These are phyloP conservation scores for Heterotilapia buettikoferi DNA, from an alignment of 2,113 vertebrate genomes.

Conservation along the genomic window DNA sequence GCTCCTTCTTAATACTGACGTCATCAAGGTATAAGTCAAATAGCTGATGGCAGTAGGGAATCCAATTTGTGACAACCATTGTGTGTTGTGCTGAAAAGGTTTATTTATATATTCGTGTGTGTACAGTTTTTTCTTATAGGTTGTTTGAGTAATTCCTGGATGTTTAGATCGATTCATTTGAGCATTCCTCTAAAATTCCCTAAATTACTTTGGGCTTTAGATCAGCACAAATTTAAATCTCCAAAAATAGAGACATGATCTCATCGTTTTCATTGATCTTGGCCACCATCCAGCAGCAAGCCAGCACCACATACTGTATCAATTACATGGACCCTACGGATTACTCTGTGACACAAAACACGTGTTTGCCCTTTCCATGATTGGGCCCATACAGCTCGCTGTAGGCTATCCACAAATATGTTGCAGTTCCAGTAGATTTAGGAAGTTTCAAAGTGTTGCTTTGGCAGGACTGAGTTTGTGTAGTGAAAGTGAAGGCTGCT, in stretches of 20 bases:
- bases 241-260: conserved; percentile 49
- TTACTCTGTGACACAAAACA: conserved; percentile 55
- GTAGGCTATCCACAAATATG: not conserved
- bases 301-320: conserved; percentile 43
- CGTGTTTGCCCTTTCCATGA: conserved; percentile 34
- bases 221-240: conserved; percentile 20
- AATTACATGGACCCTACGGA: conserved; percentile 49
- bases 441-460: not conserved
- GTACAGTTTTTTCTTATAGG: not conserved
- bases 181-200: not conserved
- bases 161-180: not conserved
- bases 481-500: not conserved
- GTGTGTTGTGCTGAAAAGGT: not conserved
- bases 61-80: not conserved
- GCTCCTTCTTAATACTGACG: conserved; percentile 5
- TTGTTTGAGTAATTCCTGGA: not conserved
- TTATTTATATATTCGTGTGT: not conserved
- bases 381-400: not conserved
- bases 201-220: not conserved
- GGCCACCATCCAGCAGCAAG: conserved; percentile 25
- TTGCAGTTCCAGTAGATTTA: not conserved
- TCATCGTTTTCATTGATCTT: conserved; percentile 46
- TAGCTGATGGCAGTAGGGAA: not conserved
- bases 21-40: not conserved
- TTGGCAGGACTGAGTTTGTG: not conserved